Evolutionary conservation across 2,113 vertebrate genomes (phyloP).

Genomic region (Corythaeola cristata): DNA sequence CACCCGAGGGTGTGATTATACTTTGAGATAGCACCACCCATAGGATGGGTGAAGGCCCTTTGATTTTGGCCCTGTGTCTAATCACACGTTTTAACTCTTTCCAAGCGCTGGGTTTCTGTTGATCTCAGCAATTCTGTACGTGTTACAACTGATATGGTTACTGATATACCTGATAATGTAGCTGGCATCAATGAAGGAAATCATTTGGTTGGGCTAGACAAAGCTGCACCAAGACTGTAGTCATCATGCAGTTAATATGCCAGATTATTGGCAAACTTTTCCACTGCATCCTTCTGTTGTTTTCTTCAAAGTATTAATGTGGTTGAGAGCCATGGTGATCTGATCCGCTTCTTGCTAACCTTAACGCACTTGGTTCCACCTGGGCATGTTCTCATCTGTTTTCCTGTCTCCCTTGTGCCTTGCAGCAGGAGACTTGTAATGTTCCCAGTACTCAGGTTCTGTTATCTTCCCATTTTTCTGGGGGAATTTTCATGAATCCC

Average conservation of each 20-base stretch:
- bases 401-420: background rate
- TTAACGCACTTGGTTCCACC: background rate
- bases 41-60: constrained; percentile 57
- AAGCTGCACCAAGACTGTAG: constrained; percentile 4
- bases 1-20: constrained; percentile 62
- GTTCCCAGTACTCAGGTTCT: background rate
- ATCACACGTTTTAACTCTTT: constrained; percentile 69
- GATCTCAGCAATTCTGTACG: constrained; percentile 60
- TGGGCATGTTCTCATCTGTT: background rate
- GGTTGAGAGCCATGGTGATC: background rate
- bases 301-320: constrained; percentile 23
- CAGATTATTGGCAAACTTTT: constrained; percentile 26
- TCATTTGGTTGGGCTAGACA: constrained; percentile 36
- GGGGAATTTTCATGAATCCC: background rate
- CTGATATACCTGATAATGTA: constrained; percentile 50
- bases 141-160: constrained; percentile 65
- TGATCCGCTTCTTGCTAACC: background rate
- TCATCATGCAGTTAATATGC: constrained; percentile 6
- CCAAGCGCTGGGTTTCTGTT: constrained; percentile 57
- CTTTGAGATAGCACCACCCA: constrained; percentile 62
- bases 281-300: constrained; percentile 1
- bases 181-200: constrained; percentile 45
- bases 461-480: background rate
- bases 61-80: constrained; percentile 60
- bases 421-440: background rate